Evolutionary conservation across 2,113 vertebrate genomes (phyloP), one percentile per base, ranked within the genome.

Genomic region (Pseudois nayaur): DNA sequence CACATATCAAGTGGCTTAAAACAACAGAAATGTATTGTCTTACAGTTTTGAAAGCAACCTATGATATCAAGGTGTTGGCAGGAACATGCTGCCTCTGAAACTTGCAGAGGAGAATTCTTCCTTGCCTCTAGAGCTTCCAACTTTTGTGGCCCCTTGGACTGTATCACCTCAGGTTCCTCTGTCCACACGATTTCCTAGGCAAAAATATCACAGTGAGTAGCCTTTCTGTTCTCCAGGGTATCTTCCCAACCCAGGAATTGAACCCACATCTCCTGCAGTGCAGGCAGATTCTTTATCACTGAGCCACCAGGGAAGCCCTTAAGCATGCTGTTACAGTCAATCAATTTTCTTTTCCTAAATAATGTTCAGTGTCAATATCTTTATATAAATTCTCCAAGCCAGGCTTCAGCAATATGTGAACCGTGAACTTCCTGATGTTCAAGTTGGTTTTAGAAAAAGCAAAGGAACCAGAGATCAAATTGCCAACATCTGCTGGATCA

Each of bases 191-290:
- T n/a, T 67, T 67, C 33, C 8, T 19, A 67, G 64, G 64, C 8
- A 67, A n/a, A 67, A n/a, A 36, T n/a, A 36, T 19, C 0, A 0
- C 33, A 19, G 8, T 10, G 64, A 67, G 17, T 19, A 67, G 33
- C 8, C 33, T 36, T 67, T 67, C 36, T 67, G 33, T 33, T 36
- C 33, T 67, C 64, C 33, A 67, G 33, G 64, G 16, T 33, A n/a
- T 67, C 64, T 67, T n/a, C 33, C 8, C 0, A 3, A 67, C 64
- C 16, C 64, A 10, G 64, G 64, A 36, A 36, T 10, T 67, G 64
- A 67, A 67, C 33, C 64, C 17, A 67, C 2, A 2, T 67, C 8
- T 67, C 8, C 33, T 67, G 8, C 8, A n/a, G 8, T 67, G 8
- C 33, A 36, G 64, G 64, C 64, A 67, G 16, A 36, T 19, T 67